A percentile compares a stretch with the other conserved stretches of the same genome.
Evolutionary conservation across 2,797 vertebrate genomes (phyloP).

Genomic region (Brachyalestes nurse): DNA sequence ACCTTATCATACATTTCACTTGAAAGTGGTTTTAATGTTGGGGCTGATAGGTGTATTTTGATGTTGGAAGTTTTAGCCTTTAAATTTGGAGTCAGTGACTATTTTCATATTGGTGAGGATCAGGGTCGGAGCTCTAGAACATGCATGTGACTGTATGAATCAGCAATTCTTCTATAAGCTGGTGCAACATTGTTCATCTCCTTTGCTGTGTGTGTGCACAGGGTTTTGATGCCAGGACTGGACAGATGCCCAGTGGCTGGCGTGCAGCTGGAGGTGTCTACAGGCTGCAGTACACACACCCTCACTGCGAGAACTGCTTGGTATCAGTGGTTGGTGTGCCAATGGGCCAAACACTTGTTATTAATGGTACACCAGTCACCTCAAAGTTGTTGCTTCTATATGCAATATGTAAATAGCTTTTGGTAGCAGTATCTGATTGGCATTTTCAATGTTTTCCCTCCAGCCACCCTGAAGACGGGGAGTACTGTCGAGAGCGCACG

Average conservation of each 20-base stretch:
- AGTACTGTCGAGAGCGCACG: conserved; percentile 75
- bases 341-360: conserved; percentile 83
- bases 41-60: no score
- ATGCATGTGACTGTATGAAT: neutral
- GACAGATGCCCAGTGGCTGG: conserved; percentile 89
- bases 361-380: conserved; percentile 81
- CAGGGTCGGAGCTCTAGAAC: neutral
- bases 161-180: neutral
- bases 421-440: neutral
- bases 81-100: no score
- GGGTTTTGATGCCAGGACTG: conserved; percentile 76
- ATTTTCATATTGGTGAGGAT: no score
- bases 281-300: conserved; percentile 86
- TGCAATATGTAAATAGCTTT: neutral
- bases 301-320: conserved; percentile 82
- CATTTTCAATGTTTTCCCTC: neutral
- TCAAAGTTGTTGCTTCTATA: no score
- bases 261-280: conserved; percentile 79
- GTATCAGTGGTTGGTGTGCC: conserved; percentile 82
- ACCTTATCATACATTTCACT: no score
- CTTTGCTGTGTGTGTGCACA: conserved; percentile 54
- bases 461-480: conserved; percentile 86
- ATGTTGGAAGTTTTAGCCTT: no score
- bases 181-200: neutral
- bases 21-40: no score